phyloP scores from a whole-genome alignment of 1,140 invertebrate genomes.

The Teleogryllus occipitalis region DNA sequence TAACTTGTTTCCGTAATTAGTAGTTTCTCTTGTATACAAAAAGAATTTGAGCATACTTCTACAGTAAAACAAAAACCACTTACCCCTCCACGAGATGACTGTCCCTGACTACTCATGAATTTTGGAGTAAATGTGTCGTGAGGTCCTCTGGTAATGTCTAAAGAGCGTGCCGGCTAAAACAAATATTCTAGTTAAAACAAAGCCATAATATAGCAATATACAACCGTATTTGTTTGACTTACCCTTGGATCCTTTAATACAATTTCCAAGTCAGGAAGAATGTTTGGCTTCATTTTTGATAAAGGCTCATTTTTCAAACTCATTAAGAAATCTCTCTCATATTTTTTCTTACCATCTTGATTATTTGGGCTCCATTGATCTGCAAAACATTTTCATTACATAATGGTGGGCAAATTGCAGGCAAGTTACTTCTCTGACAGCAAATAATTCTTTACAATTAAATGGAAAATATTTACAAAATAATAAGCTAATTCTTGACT shows the following conservation, averaged over 20 bases:
- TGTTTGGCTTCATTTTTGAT: slow-evolving; percentile 64
- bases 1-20: not conserved
- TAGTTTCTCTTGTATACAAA: not conserved
- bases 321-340: slow-evolving; percentile 70
- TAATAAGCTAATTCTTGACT: no score
- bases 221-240: not conserved
- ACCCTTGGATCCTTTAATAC: slow-evolving; percentile 39
- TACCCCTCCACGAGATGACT: not conserved
- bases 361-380: slow-evolving; percentile 84
- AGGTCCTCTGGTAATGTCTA: not conserved
- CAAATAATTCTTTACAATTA: no score
- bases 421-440: no score
- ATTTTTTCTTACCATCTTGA: slow-evolving; percentile 68
- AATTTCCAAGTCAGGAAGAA: slow-evolving; percentile 52
- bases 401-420: no score
- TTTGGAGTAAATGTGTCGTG: slow-evolving; percentile 10
- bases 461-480: no score
- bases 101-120: slow-evolving; percentile 9
- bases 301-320: slow-evolving; percentile 61
- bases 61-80: slow-evolving; percentile 27
- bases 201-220: not conserved
- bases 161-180: not conserved
- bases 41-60: slow-evolving; percentile 15
- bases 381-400: slow-evolving; percentile 26
- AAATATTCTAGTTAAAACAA: not conserved